Conservation (phyloP, 1,140 invertebrate genomes). For the Dryas iulia region DNA sequence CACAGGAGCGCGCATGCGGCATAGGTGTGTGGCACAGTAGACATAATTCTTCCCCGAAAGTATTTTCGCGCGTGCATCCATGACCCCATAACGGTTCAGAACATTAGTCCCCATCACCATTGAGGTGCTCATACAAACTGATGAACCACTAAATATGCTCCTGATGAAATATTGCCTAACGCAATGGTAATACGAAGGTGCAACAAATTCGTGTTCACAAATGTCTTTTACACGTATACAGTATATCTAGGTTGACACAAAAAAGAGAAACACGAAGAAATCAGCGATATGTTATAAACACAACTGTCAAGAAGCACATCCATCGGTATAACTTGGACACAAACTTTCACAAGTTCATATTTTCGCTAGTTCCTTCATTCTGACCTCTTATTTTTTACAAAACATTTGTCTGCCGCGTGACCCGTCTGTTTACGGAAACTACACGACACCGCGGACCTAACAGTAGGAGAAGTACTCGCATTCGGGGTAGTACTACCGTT, state of each 20-base stretch:
- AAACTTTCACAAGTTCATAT: not conserved
- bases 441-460: too few species aligned
- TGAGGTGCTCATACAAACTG: not conserved
- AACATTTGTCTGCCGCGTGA: conserved; percentile 7
- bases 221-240: too few species aligned
- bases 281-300: not conserved
- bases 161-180: not conserved
- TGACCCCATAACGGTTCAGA: not conserved
- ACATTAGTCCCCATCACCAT: not conserved
- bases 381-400: not conserved
- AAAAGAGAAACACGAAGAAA: not conserved
- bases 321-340: not conserved
- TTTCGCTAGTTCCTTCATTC: not conserved
- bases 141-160: not conserved
- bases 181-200: not conserved
- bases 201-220: not conserved
- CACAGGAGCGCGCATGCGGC: too few species aligned
- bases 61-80: too few species aligned
- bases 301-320: not conserved
- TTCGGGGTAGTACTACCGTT: too few species aligned
- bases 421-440: conserved; percentile 16
- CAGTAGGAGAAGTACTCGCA: not conserved
- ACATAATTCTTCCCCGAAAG: too few species aligned
- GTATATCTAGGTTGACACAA: too few species aligned
- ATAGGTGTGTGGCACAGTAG: too few species aligned